A percentile compares a stretch with the other conserved stretches of the same genome.
Conservation (phyloP, 2,888 invertebrate genomes). For the Gnatocerus cornutus region DNA sequence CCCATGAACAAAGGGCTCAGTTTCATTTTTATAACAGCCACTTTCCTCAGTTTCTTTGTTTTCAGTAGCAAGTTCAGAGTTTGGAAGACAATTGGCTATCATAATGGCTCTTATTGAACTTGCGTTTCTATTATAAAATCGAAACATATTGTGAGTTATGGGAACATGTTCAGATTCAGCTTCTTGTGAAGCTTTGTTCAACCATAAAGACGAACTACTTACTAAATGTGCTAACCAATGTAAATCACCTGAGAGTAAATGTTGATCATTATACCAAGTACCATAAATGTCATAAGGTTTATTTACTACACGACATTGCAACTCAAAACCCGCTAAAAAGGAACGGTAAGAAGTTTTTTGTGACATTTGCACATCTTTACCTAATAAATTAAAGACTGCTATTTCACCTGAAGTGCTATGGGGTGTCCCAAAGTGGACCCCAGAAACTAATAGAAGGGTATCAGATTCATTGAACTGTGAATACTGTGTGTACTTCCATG, state of each 20-base stretch:
- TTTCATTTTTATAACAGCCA: constrained; percentile 48
- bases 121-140: constrained; percentile 86
- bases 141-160: constrained; percentile 81
- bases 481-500: constrained; percentile 91
- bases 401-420: constrained; percentile 90
- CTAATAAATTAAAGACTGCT: constrained; percentile 85
- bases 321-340: constrained; percentile 77
- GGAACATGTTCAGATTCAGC: constrained; percentile 85
- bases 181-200: constrained; percentile 89
- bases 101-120: constrained; percentile 85
- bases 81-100: constrained; percentile 81
- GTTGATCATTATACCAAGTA: constrained; percentile 90
- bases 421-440: constrained; percentile 85
- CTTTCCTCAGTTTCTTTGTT: constrained; percentile 58
- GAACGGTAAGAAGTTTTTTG: background rate
- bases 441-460: constrained; percentile 86
- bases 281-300: constrained; percentile 92
- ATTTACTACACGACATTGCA: constrained; percentile 82
- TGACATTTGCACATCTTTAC: constrained; percentile 67
- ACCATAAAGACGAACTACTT: constrained; percentile 83
- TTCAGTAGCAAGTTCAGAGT: constrained; percentile 63
- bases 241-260: constrained; percentile 86
- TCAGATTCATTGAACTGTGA: constrained; percentile 89
- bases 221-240: constrained; percentile 85
- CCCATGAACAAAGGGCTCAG: constrained; percentile 67